Base-by-base conservation (phyloP, 2,888 invertebrate genomes). In the Pachydiplax longipennis region DNA sequence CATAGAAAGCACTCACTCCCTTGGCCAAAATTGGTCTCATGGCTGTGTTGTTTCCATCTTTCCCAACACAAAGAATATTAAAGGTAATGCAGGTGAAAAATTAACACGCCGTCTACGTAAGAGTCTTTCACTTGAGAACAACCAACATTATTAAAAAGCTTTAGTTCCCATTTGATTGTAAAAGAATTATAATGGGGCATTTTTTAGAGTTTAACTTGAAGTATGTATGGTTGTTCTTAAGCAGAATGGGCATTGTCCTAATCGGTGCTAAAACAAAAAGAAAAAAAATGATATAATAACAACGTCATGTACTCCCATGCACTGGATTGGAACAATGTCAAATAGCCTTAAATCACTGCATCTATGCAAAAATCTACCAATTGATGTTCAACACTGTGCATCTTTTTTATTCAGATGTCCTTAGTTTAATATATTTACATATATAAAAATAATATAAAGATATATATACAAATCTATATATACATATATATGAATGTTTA, bases 331-430 rank as follows among this genome's bases (percentile, higher is more conserved):
- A 87, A 61, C 61, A 87, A 87, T 87, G 87, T 37, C 87, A 37
- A 87, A 53, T 87, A 87, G 87, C 87, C 87, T 87, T 87, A 87
- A 87, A 87, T 87, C 87, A 87, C 87, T 87, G 37, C 87, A 87
- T 87, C 87, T 87, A 61, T 87, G 87, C 87, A 87, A 87, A 83
- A 87, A 87, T 87, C 87, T 87, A 87, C 87, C 87, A 87, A 73
- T 87, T 87, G 87, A 87, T 87, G 87, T 87, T 87, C 87, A 87
- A 61, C 61, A 87, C 61, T 87, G 87, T 87, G 87, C 87, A 87
- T 87, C 87, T 87, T 87, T 87, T 87, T 87, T 87, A 87, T 87
- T 87, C 87, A 87, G 87, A 87, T 87, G 87, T 87, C 87, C 87
- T 87, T 87, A 87, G 87, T 87, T 87, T 87, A 87, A 61, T 87